Conservation (phyloP, 2,797 vertebrate species). For the Ctenopoma multispine region DNA sequence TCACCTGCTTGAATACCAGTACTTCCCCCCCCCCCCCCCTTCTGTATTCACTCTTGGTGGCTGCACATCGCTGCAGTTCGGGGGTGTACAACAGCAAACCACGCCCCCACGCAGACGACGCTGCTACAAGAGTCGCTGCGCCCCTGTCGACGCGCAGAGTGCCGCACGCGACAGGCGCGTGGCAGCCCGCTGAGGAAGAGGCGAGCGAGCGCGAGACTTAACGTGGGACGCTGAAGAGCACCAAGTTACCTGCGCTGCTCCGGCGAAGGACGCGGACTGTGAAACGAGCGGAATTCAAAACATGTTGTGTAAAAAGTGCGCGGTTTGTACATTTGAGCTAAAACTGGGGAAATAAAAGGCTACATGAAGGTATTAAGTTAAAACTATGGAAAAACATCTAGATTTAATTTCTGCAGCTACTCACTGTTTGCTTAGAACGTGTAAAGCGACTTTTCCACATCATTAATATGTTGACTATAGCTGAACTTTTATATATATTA, state of each 20-base stretch:
- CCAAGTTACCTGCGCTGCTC: not conserved
- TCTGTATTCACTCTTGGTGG: not conserved
- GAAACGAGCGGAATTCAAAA: constrained; percentile 16
- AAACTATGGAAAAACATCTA: not conserved
- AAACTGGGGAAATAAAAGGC: not conserved
- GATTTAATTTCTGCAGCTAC: not conserved
- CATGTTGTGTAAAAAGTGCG: constrained; percentile 16
- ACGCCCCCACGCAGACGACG: constrained; percentile 80
- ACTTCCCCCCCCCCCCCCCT: not conserved
- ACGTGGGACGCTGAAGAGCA: constrained; percentile 16
- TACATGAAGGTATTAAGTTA: not conserved
- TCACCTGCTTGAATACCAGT: not conserved
- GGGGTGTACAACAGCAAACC: constrained; percentile 71
- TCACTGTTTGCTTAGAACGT: not conserved
- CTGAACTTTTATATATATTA: no score
- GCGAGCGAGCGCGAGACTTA: constrained; percentile 9
- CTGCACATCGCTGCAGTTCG: constrained; percentile 30
- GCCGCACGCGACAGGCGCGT: constrained; percentile 83
- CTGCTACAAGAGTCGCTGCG: constrained; percentile 78
- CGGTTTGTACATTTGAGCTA: constrained; percentile 13
- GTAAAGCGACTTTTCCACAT: not conserved
- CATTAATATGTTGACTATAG: no score
- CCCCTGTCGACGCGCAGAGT: constrained; percentile 63
- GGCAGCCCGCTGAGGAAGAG: constrained; percentile 37
- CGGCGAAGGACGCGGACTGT: constrained; percentile 34